phyloP scores from a whole-genome alignment of 2,113 vertebrate genomes.

The Alaudala cheleensis region DNA sequence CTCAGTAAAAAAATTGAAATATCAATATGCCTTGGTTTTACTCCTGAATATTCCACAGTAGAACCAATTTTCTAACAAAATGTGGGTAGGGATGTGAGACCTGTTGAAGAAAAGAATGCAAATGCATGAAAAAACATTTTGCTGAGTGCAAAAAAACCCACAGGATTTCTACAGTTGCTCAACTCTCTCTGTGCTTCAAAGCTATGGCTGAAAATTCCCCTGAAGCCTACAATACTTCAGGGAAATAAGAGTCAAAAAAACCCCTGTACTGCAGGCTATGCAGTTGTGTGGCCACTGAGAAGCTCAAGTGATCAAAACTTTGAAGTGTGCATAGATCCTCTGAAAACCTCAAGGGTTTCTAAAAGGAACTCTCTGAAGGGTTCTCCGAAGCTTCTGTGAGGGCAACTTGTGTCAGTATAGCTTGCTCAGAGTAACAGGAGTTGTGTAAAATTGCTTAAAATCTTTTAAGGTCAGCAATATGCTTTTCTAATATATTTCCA shows the following conservation, averaged over 20 bases:
- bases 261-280: not conserved
- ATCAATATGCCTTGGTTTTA: not conserved
- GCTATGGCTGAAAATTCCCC: not conserved
- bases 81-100: not conserved
- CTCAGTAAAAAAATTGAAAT: not conserved
- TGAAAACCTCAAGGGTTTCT: not conserved
- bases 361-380: not conserved
- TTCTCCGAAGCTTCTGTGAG: not conserved
- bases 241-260: not conserved
- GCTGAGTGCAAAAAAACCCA: not conserved
- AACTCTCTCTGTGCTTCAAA: not conserved
- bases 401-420: not conserved
- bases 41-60: not conserved
- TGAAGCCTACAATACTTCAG: not conserved
- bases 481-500: not conserved
- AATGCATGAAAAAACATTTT: not conserved
- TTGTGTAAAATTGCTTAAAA: not conserved
- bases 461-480: not conserved
- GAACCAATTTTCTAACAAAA: not conserved
- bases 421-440: not conserved
- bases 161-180: not conserved
- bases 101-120: not conserved
- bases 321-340: not conserved
- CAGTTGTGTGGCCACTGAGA: not conserved
- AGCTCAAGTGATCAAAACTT: not conserved